Base-by-base conservation (phyloP, 35 echinoderm and acorn worm genomes). In the Hemicentrotus pulcherrimus region DNA sequence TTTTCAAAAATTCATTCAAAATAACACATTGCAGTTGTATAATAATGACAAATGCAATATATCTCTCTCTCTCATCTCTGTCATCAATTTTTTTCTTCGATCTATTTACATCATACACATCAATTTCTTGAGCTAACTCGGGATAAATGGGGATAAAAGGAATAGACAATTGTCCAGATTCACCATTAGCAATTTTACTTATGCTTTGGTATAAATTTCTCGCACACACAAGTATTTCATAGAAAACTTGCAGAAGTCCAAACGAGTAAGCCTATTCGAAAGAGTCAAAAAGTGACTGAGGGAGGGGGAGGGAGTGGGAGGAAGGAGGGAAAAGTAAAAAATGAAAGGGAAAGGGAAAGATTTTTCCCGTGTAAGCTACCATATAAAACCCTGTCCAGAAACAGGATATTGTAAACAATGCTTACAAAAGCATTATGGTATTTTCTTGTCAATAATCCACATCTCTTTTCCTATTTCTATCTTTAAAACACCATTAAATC, bases 1-100 rank as follows among this genome's bases (percentile, higher is more conserved):
- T n/a, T 47, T 31, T 31, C 46, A 93, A 93, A 12, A 93, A 93
- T 46, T 31, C 32, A 58, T 46, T 46, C 32, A 48, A 32, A 58
- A 93, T 93, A 93, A 58, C 91, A 46, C 91, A 58, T 93, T 90
- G 88, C 88, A 41, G 65, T 41, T 90, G 46, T 90, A 90, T 90
- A 90, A 41, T 41, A 90, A 32, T 90, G 0, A 90, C 88, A 90
- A 90, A 47, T 90, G 88, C 32, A 90, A 90, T 35, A 90, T 90
- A 90, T 90, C 32, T 90, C 65, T 78, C 65, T 78, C 65, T 78
- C 65, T 78, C 65, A 78, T 78, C 65, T 78, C 65, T 78, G 65
- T 78, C 5, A 78, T 78, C 65, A 78, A 78, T 78, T 78, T 78
- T 55, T 55, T 55, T 11, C 32, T 86, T 86, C 30, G 28, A 45